A percentile compares a stretch with the other conserved stretches of the same genome.
These are phyloP conservation scores for Cacoxenus indagator DNA, from an alignment of 2,888 invertebrate species.

Conservation along the genomic window DNA sequence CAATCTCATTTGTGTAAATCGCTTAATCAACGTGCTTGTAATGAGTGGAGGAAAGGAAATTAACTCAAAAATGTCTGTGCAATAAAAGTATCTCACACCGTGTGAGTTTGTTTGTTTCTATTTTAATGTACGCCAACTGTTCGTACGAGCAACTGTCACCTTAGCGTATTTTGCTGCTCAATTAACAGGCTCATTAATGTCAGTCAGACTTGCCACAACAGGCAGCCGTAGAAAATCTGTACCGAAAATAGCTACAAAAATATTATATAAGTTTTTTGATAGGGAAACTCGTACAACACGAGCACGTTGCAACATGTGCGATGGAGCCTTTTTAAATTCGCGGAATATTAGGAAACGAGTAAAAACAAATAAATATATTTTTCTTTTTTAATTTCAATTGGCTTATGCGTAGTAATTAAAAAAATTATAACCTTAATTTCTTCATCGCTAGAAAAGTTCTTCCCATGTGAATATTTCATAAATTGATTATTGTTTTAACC, in stretches of 20 bases:
- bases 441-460: no score
- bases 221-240: background rate
- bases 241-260: background rate
- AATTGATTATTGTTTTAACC: no score
- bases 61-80: background rate
- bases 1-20: constrained; percentile 19
- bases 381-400: no score
- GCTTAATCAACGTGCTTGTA: background rate
- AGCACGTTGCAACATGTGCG: background rate
- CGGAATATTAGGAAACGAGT: no score
- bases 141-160: constrained; percentile 42
- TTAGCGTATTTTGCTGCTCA: constrained; percentile 41
- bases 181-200: constrained; percentile 57
- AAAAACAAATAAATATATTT: no score
- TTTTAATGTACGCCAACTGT: background rate
- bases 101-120: no score
- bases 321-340: no score
- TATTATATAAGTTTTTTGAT: background rate
- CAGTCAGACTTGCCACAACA: constrained; percentile 31
- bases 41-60: background rate
- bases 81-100: no score
- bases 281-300: background rate
- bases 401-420: no score
- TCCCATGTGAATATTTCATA: no score
- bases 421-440: no score